These are phyloP conservation scores for Neoitamus cyanurus DNA, from an alignment of 2,888 invertebrate species.

Conservation along the genomic window DNA sequence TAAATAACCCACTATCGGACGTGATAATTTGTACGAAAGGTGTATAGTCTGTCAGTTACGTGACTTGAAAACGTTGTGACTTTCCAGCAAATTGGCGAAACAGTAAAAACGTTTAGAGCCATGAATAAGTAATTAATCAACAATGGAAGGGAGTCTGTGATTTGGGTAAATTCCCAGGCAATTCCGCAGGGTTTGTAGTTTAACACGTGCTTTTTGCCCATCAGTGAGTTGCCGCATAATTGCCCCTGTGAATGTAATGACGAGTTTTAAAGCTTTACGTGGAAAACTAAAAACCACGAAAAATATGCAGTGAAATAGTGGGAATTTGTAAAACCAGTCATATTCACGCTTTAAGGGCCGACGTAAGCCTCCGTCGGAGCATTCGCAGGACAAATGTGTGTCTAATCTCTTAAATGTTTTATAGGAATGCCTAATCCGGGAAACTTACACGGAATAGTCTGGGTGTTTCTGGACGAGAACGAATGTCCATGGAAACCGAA, in stretches of 20 bases:
- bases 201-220: not conserved
- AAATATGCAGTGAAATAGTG: not conserved
- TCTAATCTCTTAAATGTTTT: constrained; percentile 1
- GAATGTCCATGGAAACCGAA: not conserved
- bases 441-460: not conserved
- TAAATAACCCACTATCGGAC: not conserved
- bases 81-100: not conserved
- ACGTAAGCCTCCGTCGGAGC: not conserved
- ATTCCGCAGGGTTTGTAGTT: not conserved
- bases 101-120: constrained; percentile 1
- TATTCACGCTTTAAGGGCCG: not conserved
- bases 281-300: not conserved
- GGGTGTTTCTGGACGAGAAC: not conserved
- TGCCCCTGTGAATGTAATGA: not conserved
- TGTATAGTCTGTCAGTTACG: not conserved
- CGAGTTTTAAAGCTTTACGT: not conserved
- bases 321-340: not conserved
- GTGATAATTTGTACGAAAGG: not conserved
- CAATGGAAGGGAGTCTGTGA: not conserved
- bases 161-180: not conserved
- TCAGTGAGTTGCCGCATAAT: not conserved
- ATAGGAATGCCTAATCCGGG: not conserved
- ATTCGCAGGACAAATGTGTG: not conserved
- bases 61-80: not conserved
- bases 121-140: constrained; percentile 5